A percentile compares a stretch with the other conserved stretches of the same genome.
phyloP scores from a whole-genome alignment of 2,113 vertebrate species.

The Setophaga petechia region DNA sequence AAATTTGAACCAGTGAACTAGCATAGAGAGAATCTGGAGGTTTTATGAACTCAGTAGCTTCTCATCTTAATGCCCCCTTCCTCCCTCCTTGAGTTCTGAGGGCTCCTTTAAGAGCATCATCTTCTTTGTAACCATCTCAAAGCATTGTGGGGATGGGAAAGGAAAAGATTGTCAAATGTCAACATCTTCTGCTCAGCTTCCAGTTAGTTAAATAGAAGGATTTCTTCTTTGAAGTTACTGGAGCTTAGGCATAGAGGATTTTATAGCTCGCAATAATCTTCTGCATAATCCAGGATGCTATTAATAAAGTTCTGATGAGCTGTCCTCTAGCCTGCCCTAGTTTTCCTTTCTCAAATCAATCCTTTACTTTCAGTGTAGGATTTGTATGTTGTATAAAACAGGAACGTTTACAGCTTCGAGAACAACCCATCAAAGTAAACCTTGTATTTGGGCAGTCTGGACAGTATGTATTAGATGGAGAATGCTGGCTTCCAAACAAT shows the following conservation, averaged over 20 bases:
- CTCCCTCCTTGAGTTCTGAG: background rate
- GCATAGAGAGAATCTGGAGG: background rate
- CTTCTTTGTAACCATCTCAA: background rate
- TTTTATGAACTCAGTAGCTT: background rate
- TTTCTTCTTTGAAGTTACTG: background rate
- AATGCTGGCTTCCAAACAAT: background rate
- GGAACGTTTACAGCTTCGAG: background rate
- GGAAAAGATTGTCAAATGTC: background rate
- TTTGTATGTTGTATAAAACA: background rate
- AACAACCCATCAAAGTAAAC: background rate
- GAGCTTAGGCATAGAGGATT: constrained; percentile 15
- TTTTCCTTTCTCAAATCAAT: background rate
- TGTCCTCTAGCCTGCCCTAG: background rate
- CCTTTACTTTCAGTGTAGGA: background rate
- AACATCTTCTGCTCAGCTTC: background rate
- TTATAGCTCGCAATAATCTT: background rate
- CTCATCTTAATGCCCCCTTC: background rate
- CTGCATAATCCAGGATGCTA: constrained; percentile 24
- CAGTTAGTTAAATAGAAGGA: background rate
- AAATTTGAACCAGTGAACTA: background rate
- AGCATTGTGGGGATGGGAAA: background rate
- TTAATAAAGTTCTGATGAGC: constrained; percentile 35
- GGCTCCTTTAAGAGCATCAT: background rate
- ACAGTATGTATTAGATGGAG: background rate
- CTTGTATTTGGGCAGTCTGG: background rate